Conservation (phyloP, 2,888 invertebrate genomes). For the Phyllotreta striolata region DNA sequence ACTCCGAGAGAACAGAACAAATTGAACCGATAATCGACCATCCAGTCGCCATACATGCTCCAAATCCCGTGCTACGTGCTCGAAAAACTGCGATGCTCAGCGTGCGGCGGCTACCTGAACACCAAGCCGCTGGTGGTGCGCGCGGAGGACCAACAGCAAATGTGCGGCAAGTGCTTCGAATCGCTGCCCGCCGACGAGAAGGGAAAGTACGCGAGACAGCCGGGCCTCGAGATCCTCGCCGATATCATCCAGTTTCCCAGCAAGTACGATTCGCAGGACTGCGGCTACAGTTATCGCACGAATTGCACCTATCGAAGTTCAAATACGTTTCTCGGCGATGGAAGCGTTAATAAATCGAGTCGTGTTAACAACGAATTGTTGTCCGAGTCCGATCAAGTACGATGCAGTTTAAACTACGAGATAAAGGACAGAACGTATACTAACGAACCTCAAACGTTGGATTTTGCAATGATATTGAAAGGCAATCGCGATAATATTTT, state of each 20-base stretch:
- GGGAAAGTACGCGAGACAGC: slow-evolving; percentile 46
- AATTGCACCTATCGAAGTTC: slow-evolving; percentile 44
- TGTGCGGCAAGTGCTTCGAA: slow-evolving; percentile 53
- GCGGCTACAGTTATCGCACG: slow-evolving; percentile 46
- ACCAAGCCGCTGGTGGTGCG: slow-evolving; percentile 46
- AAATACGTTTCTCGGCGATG: neutral
- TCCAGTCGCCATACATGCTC: slow-evolving; percentile 40
- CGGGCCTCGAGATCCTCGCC: slow-evolving; percentile 49
- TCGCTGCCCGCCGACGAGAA: slow-evolving; percentile 49
- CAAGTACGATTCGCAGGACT: slow-evolving; percentile 45
- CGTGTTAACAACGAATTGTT: slow-evolving; percentile 3
- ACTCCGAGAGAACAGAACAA: neutral
- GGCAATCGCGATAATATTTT: slow-evolving; percentile 40
- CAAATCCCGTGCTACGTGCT: slow-evolving; percentile 47
- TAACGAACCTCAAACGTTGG: slow-evolving; percentile 32
- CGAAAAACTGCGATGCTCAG: slow-evolving; percentile 47
- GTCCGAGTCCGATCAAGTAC: slow-evolving; percentile 28
- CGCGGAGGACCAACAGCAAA: slow-evolving; percentile 44
- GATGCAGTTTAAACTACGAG: slow-evolving; percentile 32
- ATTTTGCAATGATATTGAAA: slow-evolving; percentile 36
- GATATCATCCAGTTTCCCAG: slow-evolving; percentile 52
- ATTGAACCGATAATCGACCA: neutral
- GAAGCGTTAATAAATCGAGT: neutral
- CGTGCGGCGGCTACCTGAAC: slow-evolving; percentile 50
- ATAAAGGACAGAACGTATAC: slow-evolving; percentile 37